Conservation (phyloP, 2,797 vertebrate genomes). For the Acanthopagrus latus region DNA sequence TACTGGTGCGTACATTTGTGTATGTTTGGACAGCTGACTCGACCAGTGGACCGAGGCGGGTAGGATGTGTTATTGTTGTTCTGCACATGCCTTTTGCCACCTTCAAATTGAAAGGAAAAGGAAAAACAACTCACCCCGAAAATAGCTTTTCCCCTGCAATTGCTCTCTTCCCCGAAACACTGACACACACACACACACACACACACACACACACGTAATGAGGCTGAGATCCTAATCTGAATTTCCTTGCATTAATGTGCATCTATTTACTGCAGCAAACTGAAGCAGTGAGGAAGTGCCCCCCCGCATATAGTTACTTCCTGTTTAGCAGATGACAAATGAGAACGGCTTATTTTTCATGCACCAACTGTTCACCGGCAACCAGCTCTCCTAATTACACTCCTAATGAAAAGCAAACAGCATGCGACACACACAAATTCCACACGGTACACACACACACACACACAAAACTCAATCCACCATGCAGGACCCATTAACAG, state of each 20-base stretch:
- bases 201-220: conserved; percentile 6
- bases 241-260: conserved; percentile 50
- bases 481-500: conserved; percentile 61
- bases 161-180: conserved; percentile 2
- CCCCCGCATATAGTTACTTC: conserved; percentile 38
- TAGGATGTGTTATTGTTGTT: conserved; percentile 39
- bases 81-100: conserved; percentile 43
- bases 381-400: conserved; percentile 64
- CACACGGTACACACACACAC: conserved; percentile 32
- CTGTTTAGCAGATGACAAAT: conserved; percentile 62
- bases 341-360: conserved; percentile 41
- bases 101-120: conserved; percentile 27
- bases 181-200: background rate
- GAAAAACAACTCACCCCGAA: conserved; percentile 39
- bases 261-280: conserved; percentile 62
- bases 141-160: conserved; percentile 55
- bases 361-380: conserved; percentile 34
- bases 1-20: background rate
- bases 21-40: conserved; percentile 22
- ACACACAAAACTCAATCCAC: conserved; percentile 36
- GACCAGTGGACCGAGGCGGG: conserved; percentile 33
- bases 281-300: conserved; percentile 50
- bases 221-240: conserved; percentile 53
- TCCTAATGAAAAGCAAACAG: conserved; percentile 70
- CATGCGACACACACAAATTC: conserved; percentile 28